Percentiles rank a stretch among this genome's conserved stretches.
phyloP scores from a whole-genome alignment of 2,113 vertebrate genomes.

The Silurus glanis region DNA sequence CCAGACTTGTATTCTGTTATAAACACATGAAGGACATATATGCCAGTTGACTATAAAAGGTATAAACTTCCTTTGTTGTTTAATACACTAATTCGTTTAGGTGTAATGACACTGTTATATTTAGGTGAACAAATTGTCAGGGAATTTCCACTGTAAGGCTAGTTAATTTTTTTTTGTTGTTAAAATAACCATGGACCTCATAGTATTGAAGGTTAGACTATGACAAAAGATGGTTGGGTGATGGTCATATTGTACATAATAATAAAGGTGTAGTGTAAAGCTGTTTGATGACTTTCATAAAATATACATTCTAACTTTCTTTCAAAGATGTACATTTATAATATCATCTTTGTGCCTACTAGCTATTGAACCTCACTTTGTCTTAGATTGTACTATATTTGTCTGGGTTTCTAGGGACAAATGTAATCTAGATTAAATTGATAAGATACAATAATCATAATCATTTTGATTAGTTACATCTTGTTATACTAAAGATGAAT shows the following conservation, averaged over 20 bases:
- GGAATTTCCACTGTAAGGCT: not conserved
- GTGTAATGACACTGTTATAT: not conserved
- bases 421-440: not conserved
- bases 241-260: not conserved
- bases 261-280: not conserved
- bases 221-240: not conserved
- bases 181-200: not conserved
- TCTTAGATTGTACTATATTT: not conserved
- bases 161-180: not conserved
- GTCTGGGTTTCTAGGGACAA: not conserved
- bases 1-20: not conserved
- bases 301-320: not conserved
- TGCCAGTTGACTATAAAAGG: not conserved
- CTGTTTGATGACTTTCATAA: not conserved
- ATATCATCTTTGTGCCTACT: not conserved
- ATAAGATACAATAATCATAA: not conserved
- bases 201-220: not conserved
- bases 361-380: not conserved
- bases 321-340: not conserved
- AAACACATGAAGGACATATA: not conserved
- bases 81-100: not conserved
- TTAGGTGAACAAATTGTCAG: not conserved
- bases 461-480: not conserved
- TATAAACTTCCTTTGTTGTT: not conserved
- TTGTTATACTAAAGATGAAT: not conserved